Percentiles rank a stretch among this genome's conserved stretches.
These are phyloP conservation scores for Heterochromis multidens DNA, from an alignment of 2,113 vertebrate species.

Conservation along the genomic window DNA sequence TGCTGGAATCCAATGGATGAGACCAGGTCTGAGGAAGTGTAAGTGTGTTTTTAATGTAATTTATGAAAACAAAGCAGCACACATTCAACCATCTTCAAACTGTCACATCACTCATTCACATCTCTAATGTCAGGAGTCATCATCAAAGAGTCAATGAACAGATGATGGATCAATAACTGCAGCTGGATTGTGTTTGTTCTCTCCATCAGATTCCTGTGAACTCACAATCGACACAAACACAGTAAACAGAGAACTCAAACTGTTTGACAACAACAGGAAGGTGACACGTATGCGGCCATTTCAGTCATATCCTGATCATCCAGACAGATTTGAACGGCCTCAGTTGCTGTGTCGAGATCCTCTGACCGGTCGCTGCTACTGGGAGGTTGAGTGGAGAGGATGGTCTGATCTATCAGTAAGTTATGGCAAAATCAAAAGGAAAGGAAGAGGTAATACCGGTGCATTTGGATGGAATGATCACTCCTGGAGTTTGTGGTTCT, in stretches of 20 bases:
- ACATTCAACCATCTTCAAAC: no score
- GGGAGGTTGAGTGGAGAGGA: background rate
- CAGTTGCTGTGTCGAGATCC: background rate
- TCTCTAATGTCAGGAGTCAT: no score
- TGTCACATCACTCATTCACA: no score
- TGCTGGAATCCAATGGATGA: background rate
- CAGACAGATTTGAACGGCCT: background rate
- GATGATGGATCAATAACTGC: no score
- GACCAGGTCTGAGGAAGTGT: background rate
- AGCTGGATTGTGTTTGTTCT: background rate
- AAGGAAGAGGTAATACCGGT: background rate
- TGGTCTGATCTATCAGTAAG: background rate
- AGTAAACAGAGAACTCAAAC: background rate
- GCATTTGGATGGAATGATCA: background rate
- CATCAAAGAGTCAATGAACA: no score
- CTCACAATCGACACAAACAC: background rate
- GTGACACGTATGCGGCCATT: background rate
- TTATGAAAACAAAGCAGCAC: no score
- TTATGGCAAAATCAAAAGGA: background rate
- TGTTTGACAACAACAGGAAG: background rate
- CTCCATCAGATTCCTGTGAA: background rate
- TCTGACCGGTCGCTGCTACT: background rate
- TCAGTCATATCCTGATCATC: background rate
- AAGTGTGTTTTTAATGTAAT: background rate
- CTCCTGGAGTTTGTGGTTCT: background rate